Evolutionary conservation across 2,113 vertebrate species (phyloP).

Genomic region (Mustela lutreola): DNA sequence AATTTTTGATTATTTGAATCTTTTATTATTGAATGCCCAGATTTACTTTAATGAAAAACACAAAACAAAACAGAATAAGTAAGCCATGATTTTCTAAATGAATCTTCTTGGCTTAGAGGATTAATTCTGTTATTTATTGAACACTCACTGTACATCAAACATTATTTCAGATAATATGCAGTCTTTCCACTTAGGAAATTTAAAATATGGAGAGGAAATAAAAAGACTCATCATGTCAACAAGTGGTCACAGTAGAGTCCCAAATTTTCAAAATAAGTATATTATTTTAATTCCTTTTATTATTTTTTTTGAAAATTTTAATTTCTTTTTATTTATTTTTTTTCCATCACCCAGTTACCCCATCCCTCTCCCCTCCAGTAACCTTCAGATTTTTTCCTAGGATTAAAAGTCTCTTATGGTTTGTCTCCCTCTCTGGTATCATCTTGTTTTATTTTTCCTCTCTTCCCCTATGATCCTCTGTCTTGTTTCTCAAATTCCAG

Average conservation of each 20-base stretch:
- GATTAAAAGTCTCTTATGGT: not conserved
- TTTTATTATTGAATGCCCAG: slow-evolving; percentile 5
- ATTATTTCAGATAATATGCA: not conserved
- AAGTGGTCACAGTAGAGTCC: not conserved
- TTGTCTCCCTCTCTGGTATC: not conserved
- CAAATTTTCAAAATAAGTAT: not conserved
- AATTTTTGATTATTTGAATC: slow-evolving; percentile 53
- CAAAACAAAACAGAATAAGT: not conserved
- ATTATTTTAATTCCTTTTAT: not conserved
- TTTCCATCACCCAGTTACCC: not conserved
- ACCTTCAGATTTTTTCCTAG: not conserved
- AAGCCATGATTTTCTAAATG: slow-evolving; percentile 31
- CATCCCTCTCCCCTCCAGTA: not conserved
- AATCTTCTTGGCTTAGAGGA: slow-evolving; percentile 30
- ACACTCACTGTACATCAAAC: not conserved
- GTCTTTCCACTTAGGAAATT: not conserved
- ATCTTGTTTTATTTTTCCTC: not conserved
- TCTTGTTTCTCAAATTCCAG: not conserved
- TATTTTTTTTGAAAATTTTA: not conserved
- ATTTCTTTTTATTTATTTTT: too few relatives aligned
- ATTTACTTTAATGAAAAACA: slow-evolving; percentile 58
- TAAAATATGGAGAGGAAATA: not conserved
- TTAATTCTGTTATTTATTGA: slow-evolving; percentile 60
- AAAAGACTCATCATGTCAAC: not conserved
- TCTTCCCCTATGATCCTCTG: not conserved